Percentiles rank a stretch among this genome's conserved stretches.
Conservation (phyloP, 2,113 vertebrate species). For the Phaetusa simplex region DNA sequence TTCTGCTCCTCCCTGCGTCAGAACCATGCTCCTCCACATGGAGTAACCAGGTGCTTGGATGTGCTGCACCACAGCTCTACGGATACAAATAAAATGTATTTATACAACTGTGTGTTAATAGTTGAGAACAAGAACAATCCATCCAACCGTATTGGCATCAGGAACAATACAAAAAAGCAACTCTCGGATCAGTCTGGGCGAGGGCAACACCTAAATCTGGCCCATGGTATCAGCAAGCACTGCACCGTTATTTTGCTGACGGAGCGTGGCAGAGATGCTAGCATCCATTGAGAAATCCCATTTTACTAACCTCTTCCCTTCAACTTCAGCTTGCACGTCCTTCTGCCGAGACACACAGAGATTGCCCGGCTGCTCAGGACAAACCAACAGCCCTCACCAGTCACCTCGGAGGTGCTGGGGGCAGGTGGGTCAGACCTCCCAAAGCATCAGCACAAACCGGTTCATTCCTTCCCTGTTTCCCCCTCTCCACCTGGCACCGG, state of each 20-base stretch:
- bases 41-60: background rate
- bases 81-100: fast-evolving
- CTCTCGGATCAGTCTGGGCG: background rate
- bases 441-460: background rate
- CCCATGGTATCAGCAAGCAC: background rate
- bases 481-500: background rate
- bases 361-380: background rate
- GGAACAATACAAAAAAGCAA: background rate
- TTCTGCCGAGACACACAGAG: background rate
- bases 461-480: too few relatives aligned
- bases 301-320: background rate
- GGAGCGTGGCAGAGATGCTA: background rate
- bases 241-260: fast-evolving
- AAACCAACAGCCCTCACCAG: background rate
- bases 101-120: background rate
- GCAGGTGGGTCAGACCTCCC: background rate
- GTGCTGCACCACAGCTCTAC: background rate
- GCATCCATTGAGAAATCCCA: background rate
- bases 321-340: too few relatives aligned
- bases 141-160: fast-evolving
- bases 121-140: background rate
- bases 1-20: background rate
- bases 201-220: background rate
- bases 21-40: fast-evolving
- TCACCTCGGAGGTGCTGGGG: background rate